Conservation (phyloP, 2,113 vertebrate species). For the Dendropsophus ebraccatus region DNA sequence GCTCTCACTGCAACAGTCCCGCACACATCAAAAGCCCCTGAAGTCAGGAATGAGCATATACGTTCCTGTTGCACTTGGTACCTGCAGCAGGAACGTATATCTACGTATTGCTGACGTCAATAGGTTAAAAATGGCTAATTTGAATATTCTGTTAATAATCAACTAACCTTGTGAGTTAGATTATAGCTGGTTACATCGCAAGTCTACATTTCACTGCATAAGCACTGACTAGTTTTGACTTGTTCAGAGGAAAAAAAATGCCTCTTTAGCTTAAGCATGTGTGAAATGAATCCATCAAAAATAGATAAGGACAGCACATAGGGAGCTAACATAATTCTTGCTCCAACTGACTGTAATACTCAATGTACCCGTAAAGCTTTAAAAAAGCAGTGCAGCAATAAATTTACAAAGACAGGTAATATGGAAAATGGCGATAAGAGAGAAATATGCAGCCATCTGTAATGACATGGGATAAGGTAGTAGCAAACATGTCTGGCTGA, state of each 20-base stretch:
- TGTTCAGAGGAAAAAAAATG: conserved; percentile 42
- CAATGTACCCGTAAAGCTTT: conserved; percentile 42
- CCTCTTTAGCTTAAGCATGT: conserved; percentile 55
- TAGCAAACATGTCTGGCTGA: conserved; percentile 42
- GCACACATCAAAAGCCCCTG: too few relatives aligned
- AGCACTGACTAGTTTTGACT: conserved; percentile 50
- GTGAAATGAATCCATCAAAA: conserved; percentile 58
- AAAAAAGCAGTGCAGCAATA: conserved; percentile 47
- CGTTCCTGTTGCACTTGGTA: too few relatives aligned
- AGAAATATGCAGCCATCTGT: conserved; percentile 55
- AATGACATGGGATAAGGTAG: conserved; percentile 30
- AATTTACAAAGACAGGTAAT: conserved; percentile 57
- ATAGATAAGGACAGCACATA: conserved; percentile 58
- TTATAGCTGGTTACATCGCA: conserved; percentile 32
- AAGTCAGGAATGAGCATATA: too few relatives aligned
- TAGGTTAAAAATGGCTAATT: too few relatives aligned
- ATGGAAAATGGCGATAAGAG: conserved; percentile 58
- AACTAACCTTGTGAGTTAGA: conserved; percentile 20
- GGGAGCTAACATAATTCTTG: conserved; percentile 41
- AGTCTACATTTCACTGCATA: conserved; percentile 26
- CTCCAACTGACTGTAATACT: conserved; percentile 55
- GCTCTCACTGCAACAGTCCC: too few relatives aligned
- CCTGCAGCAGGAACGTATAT: too few relatives aligned
- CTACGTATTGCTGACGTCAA: too few relatives aligned
- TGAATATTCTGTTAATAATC: conserved; percentile 11